Conservation (phyloP, 1,140 invertebrate genomes). For the Drosophila sproati region DNA sequence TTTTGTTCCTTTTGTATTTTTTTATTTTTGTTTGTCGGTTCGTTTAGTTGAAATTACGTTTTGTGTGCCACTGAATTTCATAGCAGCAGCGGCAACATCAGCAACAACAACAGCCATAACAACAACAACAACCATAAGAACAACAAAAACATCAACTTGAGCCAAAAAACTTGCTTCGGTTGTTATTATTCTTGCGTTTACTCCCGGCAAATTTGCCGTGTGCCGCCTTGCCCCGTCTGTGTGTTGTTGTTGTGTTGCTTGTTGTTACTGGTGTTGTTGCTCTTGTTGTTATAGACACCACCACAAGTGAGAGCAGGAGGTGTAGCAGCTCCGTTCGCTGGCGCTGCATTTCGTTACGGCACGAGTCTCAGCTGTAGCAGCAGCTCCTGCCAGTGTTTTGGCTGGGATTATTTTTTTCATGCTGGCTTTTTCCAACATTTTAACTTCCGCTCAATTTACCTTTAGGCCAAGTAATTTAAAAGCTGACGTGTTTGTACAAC, state of each 20-base stretch:
- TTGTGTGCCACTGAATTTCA: constrained; percentile 82
- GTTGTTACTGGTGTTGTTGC: constrained; percentile 10
- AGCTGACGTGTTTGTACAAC: constrained; percentile 83
- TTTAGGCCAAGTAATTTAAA: constrained; percentile 84
- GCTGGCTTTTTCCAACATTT: constrained; percentile 82
- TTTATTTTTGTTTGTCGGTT: constrained; percentile 79
- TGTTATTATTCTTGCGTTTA: constrained; percentile 81
- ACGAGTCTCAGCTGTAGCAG: constrained; percentile 15
- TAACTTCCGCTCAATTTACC: constrained; percentile 83
- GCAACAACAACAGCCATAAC: constrained; percentile 27
- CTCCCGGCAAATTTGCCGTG: constrained; percentile 81
- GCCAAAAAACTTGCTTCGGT: constrained; percentile 79
- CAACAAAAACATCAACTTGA: constrained; percentile 49
- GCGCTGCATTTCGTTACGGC: constrained; percentile 57
- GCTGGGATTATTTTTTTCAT: constrained; percentile 61
- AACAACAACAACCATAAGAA: constrained; percentile 18
- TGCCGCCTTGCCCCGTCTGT: constrained; percentile 43
- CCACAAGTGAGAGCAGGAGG: constrained; percentile 8
- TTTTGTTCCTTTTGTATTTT: constrained; percentile 25
- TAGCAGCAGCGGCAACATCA: constrained; percentile 45
- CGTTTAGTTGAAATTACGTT: constrained; percentile 83
- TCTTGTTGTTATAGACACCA: constrained; percentile 62
- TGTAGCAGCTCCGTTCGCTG: constrained; percentile 25
- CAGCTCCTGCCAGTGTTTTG: constrained; percentile 45
- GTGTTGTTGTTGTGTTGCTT: constrained; percentile 1